Evolutionary conservation across 2,888 invertebrate genomes (phyloP).

Genomic region (Brenthis hecate): DNA sequence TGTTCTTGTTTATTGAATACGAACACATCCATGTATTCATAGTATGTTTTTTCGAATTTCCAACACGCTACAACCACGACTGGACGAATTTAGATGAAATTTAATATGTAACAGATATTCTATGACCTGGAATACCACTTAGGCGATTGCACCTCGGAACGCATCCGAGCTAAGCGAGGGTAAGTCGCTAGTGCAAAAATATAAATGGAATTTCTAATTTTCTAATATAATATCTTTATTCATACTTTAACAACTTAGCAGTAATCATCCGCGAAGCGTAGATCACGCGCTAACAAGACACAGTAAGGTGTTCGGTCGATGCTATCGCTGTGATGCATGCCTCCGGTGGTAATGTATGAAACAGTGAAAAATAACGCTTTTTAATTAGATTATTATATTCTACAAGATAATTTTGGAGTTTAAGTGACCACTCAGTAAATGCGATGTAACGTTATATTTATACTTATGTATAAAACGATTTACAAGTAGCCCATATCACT

Average conservation of each 20-base stretch:
- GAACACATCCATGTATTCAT: no score
- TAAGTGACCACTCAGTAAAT: no score
- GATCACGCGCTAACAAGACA: slow-evolving; percentile 32
- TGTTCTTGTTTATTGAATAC: no score
- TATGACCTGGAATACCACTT: no score
- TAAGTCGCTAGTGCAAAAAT: no score
- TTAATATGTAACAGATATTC: no score
- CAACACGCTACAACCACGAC: no score
- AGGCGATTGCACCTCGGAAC: no score
- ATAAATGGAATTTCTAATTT: neutral
- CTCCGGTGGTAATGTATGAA: slow-evolving; percentile 36
- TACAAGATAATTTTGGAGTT: neutral
- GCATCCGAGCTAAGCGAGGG: no score
- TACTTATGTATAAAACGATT: neutral
- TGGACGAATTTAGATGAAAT: no score
- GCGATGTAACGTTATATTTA: neutral
- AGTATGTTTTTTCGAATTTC: no score
- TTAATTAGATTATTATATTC: slow-evolving; percentile 31
- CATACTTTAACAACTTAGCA: slow-evolving; percentile 8
- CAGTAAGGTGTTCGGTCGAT: slow-evolving; percentile 43
- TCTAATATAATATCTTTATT: neutral
- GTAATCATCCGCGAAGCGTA: slow-evolving; percentile 23
- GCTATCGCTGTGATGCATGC: slow-evolving; percentile 40
- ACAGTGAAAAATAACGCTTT: slow-evolving; percentile 24
- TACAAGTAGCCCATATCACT: no score